A percentile compares a stretch with the other conserved stretches of the same genome.
Evolutionary conservation across 2,797 vertebrate species (phyloP).

Genomic region (Champsocephalus gunnari): DNA sequence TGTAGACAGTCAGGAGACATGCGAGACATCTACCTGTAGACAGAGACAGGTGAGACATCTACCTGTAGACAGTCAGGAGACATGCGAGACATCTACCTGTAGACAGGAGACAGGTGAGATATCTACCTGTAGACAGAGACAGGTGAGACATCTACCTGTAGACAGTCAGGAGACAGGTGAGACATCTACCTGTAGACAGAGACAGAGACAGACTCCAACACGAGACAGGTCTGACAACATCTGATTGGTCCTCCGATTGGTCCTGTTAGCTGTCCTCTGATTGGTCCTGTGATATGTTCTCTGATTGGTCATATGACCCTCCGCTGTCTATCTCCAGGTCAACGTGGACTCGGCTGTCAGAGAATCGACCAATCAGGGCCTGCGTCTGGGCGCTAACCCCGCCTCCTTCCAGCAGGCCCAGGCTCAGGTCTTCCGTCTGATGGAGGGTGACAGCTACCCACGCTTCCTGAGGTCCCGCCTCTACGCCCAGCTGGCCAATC

Average conservation of each 20-base stretch:
- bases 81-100: no score
- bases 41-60: no score
- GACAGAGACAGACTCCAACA: no score
- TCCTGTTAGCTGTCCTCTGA: no score
- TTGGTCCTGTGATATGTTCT: no score
- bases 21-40: no score
- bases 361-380: conserved; percentile 90
- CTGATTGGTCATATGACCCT: conserved; percentile 19
- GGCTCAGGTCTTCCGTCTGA: conserved; percentile 91
- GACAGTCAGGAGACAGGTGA: conserved; percentile 90
- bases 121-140: conserved; percentile 72
- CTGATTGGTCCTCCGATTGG: no score
- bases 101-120: no score
- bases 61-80: no score
- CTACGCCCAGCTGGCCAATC: conserved; percentile 91
- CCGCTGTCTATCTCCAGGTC: conserved; percentile 82
- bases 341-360: conserved; percentile 94
- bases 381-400: conserved; percentile 74
- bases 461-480: conserved; percentile 94
- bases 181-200: not conserved
- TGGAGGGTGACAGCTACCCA: conserved; percentile 96
- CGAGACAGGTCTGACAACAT: no score
- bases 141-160: conserved; percentile 80
- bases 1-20: no score
- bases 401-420: conserved; percentile 93